A percentile compares a stretch with the other conserved stretches of the same genome.
These are phyloP conservation scores for Apus apus DNA, from an alignment of 2,113 vertebrate genomes.

Conservation along the genomic window DNA sequence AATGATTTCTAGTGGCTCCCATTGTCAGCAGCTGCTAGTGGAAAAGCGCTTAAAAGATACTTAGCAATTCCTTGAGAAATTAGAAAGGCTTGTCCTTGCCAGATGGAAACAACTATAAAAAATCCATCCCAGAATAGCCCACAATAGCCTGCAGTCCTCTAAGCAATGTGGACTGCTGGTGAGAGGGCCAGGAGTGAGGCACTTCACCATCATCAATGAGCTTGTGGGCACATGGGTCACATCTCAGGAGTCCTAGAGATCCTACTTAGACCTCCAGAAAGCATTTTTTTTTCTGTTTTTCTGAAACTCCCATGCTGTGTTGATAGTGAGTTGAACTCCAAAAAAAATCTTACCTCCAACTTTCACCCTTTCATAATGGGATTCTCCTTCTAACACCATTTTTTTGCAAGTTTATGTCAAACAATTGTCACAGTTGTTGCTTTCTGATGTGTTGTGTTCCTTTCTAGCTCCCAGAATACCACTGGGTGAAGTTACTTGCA, in stretches of 20 bases:
- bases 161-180: neutral
- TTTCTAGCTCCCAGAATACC: neutral
- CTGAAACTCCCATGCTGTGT: neutral
- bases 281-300: neutral
- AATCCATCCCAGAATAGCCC: neutral
- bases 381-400: neutral
- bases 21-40: neutral
- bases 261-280: neutral
- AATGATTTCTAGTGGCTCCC: neutral
- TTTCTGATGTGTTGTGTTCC: neutral
- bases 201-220: neutral
- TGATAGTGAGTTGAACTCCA: neutral
- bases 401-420: neutral
- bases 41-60: neutral
- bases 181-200: neutral
- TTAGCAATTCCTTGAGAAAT: neutral
- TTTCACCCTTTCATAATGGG: neutral
- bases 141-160: neutral
- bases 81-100: neutral
- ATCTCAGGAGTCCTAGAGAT: neutral
- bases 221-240: neutral
- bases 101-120: neutral
- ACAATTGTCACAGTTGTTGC: neutral
- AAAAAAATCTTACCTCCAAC: neutral
- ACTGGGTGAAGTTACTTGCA: neutral